These are phyloP conservation scores for Spinus pinus DNA, from an alignment of 2,797 vertebrate species.

Conservation along the genomic window DNA sequence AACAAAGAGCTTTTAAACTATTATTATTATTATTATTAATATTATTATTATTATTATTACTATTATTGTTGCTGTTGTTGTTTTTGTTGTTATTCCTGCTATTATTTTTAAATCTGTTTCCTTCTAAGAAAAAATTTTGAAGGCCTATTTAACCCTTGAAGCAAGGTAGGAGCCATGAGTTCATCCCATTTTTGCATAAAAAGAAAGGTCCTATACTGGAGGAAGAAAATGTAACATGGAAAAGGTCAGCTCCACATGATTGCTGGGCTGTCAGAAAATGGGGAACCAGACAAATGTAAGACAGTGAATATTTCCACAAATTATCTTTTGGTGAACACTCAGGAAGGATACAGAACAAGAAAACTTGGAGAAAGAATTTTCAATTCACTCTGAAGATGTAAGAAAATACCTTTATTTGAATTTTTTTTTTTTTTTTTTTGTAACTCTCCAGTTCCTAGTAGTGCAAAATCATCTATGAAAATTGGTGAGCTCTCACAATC, in stretches of 20 bases:
- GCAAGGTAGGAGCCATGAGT: neutral
- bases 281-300: neutral
- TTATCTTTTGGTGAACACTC: neutral
- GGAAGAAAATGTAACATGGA: neutral
- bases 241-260: fast-evolving
- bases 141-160: neutral
- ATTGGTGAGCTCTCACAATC: neutral
- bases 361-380: neutral
- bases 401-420: fast-evolving
- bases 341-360: neutral
- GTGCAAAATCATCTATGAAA: neutral
- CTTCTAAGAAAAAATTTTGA: neutral
- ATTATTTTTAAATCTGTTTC: neutral
- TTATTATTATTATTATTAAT: too few relatives aligned
- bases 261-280: neutral
- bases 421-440: too few relatives aligned
- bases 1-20: neutral
- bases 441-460: neutral
- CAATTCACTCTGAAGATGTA: neutral
- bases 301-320: neutral
- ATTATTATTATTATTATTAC: too few relatives aligned
- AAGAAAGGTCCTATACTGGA: fast-evolving
- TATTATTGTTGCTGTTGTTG: fast-evolving
- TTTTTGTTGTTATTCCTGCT: neutral
- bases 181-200: neutral